Evolutionary conservation across 2,113 vertebrate genomes (phyloP).

Genomic region (Syrrhaptes paradoxus): DNA sequence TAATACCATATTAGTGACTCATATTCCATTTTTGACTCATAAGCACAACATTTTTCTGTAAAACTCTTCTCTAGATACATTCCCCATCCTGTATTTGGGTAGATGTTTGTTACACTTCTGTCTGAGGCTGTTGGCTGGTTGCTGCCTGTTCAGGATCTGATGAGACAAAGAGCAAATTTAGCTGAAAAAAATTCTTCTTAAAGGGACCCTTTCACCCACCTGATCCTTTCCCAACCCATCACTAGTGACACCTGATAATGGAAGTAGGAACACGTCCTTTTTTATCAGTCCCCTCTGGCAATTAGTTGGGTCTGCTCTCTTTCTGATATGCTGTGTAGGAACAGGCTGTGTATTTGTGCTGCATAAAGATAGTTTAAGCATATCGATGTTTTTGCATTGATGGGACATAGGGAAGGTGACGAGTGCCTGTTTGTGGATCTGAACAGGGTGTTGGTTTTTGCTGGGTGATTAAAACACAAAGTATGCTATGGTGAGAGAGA

Average conservation of each 20-base stretch:
- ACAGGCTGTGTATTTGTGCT: slow-evolving; percentile 9
- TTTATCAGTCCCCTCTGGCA: slow-evolving; percentile 33
- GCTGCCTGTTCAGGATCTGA: background rate
- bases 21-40: background rate
- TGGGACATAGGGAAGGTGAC: background rate
- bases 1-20: background rate
- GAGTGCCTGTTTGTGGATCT: background rate
- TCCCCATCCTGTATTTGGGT: background rate
- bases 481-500: background rate
- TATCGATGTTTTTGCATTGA: slow-evolving; percentile 7
- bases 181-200: background rate
- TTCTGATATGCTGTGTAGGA: slow-evolving; percentile 17
- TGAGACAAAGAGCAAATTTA: background rate
- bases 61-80: background rate
- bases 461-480: slow-evolving; percentile 27
- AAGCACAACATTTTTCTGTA: background rate
- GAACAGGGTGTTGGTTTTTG: background rate
- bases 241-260: background rate
- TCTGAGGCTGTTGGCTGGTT: background rate
- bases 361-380: background rate
- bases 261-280: background rate
- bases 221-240: background rate
- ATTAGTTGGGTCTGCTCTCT: slow-evolving; percentile 18
- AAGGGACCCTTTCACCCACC: slow-evolving; percentile 1
- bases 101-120: background rate